Conservation (phyloP, 2,888 invertebrate genomes). For the Agrochola lota region DNA sequence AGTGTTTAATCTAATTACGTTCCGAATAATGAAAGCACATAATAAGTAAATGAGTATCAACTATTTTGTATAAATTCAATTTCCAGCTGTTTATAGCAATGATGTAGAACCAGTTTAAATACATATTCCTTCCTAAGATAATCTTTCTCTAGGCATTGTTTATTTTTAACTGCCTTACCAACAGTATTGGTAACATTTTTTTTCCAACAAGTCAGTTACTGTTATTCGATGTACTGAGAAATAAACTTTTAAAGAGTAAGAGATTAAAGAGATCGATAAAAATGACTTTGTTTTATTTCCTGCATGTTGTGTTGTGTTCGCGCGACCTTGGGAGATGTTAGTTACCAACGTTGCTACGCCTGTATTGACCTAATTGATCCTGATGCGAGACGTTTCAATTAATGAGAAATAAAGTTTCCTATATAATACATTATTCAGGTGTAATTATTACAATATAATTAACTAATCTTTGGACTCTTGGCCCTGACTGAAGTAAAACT, state of each 20-base stretch:
- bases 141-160: conserved; percentile 34
- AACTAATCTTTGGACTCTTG: conserved; percentile 30
- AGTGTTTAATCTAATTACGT: conserved; percentile 46
- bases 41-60: conserved; percentile 20
- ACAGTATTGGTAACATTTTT: conserved; percentile 64
- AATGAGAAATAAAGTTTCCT: neutral
- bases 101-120: conserved; percentile 22
- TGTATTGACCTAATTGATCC: neutral
- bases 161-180: conserved; percentile 39
- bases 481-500: conserved; percentile 35
- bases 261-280: conserved; percentile 75
- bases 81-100: conserved; percentile 32
- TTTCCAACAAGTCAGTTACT: conserved; percentile 66
- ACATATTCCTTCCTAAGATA: conserved; percentile 36
- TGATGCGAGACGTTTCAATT: neutral
- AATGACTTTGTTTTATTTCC: conserved; percentile 58
- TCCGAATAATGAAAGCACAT: conserved; percentile 34
- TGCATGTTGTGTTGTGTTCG: conserved; percentile 2
- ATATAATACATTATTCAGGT: neutral
- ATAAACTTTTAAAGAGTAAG: conserved; percentile 72
- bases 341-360: conserved; percentile 4
- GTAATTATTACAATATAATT: neutral
- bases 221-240: conserved; percentile 70
- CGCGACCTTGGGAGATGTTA: conserved; percentile 18
- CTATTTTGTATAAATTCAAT: conserved; percentile 40